Conservation (phyloP, 2,888 invertebrate genomes). For the Xanthorhoe spadicearia region DNA sequence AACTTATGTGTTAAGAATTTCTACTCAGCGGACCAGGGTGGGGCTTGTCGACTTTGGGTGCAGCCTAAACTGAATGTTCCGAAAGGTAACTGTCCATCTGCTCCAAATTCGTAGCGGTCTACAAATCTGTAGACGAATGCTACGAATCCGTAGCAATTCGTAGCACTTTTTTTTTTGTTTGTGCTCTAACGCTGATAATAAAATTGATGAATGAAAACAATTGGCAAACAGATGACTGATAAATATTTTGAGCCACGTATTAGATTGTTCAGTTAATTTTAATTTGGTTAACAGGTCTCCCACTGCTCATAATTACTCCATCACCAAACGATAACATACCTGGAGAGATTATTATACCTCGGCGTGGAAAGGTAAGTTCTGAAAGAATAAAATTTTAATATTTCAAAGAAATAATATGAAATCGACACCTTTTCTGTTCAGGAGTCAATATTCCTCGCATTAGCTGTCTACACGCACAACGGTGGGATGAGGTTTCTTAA, state of each 20-base stretch:
- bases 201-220: too few relatives aligned
- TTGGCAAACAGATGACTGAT: too few relatives aligned
- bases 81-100: slow-evolving; percentile 53
- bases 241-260: too few relatives aligned
- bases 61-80: slow-evolving; percentile 56
- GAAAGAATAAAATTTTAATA: too few relatives aligned
- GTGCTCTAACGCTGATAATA: too few relatives aligned
- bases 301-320: slow-evolving; percentile 52
- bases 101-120: slow-evolving; percentile 16
- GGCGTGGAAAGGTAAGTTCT: slow-evolving; percentile 27
- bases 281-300: slow-evolving; percentile 52
- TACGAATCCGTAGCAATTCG: background rate
- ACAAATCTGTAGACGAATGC: background rate
- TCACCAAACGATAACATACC: slow-evolving; percentile 52
- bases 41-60: slow-evolving; percentile 74
- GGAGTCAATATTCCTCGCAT: slow-evolving; percentile 52
- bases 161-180: too few relatives aligned
- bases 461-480: slow-evolving; percentile 52
- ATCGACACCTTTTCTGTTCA: slow-evolving; percentile 41
- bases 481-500: slow-evolving; percentile 58
- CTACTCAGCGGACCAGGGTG: slow-evolving; percentile 65
- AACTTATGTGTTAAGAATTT: slow-evolving; percentile 68
- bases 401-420: background rate
- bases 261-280: background rate
- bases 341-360: slow-evolving; percentile 50